Evolutionary conservation across 1,140 invertebrate genomes (phyloP).

Genomic region (Homalodisca vitripennis): DNA sequence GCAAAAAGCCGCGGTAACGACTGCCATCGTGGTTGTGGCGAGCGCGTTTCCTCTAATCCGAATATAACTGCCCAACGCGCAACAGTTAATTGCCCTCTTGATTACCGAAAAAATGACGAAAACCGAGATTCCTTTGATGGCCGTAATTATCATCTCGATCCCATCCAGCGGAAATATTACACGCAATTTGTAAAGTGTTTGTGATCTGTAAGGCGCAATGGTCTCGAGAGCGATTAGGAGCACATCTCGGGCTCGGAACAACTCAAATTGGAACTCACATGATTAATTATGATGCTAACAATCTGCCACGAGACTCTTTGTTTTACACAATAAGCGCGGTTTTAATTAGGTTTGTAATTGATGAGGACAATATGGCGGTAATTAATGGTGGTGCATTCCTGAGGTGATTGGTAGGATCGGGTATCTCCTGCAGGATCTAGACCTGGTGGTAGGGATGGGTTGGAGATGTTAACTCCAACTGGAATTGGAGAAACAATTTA

Average conservation of each 20-base stretch:
- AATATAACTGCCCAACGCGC: slow-evolving; percentile 5
- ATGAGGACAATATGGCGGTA: slow-evolving; percentile 21
- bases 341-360: slow-evolving; percentile 24
- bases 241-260: not conserved
- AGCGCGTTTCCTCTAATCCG: slow-evolving; percentile 22
- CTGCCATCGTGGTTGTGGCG: not conserved
- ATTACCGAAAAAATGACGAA: slow-evolving; percentile 26
- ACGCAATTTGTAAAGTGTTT: slow-evolving; percentile 20
- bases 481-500: too few relatives aligned
- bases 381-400: slow-evolving; percentile 16
- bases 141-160: slow-evolving; percentile 12
- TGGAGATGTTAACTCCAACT: too few relatives aligned
- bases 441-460: not conserved
- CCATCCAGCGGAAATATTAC: slow-evolving; percentile 19
- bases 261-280: slow-evolving; percentile 14
- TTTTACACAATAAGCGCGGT: slow-evolving; percentile 24
- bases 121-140: slow-evolving; percentile 23
- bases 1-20: slow-evolving; percentile 8
- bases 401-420: slow-evolving; percentile 4
- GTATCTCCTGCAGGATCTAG: not conserved
- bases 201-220: slow-evolving; percentile 17
- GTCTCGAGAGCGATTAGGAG: slow-evolving; percentile 7
- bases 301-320: slow-evolving; percentile 20
- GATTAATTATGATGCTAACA: slow-evolving; percentile 5
- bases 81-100: not conserved